Evolutionary conservation across 1,140 invertebrate species (phyloP), one percentile per base, ranked within the genome.

Genomic region (Megathymus violae): DNA sequence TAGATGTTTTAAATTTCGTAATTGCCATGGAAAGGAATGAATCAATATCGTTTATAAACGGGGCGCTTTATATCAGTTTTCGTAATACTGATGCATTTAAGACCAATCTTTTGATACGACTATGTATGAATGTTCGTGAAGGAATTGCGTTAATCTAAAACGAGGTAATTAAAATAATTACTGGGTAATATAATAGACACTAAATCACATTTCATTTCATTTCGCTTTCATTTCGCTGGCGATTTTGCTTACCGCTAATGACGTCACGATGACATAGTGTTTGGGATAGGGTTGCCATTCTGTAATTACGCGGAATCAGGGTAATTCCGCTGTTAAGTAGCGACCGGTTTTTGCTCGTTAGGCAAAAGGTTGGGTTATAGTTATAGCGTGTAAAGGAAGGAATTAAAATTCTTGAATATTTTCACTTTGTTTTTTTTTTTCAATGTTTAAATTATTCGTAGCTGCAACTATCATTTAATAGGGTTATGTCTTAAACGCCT

Each of bases 261-360:
- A 76, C 76, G 84, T 82, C 82, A 87, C 80, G 78, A 85, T 89
- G 86, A 89, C 86, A 85, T 82, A 83, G 74, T 80, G 79, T 74
- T 79, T 68, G 75, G 69, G 74, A 83, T 84, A 78, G 65, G 78
- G 76, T 78, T 78, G 76, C 64, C 62, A 65, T 38, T 73, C 72
- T 76, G 78, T 84, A 88, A 86, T 89, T 88, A 88, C 81, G 79
- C 76, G 71, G 74, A 83, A 85, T 86, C 77, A 73, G 80, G 82
- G 80, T 88, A 83, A 86, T 85, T 84, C 77, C 72, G 54, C 64
- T 69, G 78, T 74, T 77, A 71, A 78, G 86, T 78, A 75, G 76
- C 62, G 62, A 36, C 59, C 76, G 76, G 76, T 89, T 89, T 89
- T 89, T 89, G 86, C 86, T 89, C 86, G 86, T 89, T 89, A 86